Evolutionary conservation across 2,888 invertebrate species (phyloP), one percentile per base, ranked within the genome.

Genomic region (Caenorhabditis drosophilae): DNA sequence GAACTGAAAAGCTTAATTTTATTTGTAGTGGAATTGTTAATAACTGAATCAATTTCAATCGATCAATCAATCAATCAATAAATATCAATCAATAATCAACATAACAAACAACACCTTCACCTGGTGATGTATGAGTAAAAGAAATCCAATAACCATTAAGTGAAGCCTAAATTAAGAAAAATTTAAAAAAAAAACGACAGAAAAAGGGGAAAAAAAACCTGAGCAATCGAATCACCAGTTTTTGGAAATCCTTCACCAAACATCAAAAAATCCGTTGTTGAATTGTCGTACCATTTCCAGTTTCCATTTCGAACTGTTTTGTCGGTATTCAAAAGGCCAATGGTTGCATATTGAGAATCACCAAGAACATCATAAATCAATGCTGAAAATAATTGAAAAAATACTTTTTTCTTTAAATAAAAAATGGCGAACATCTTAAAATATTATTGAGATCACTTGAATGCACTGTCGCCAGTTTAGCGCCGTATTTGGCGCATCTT

Each of bases 141-240:
- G 54, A 51, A 7, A 61, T 55, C 61, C 61, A 61, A 47, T 54
- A 61, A 7, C 61, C 61, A 49, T 61, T 53, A 9, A 51, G 49
- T 1, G 61, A 61, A 41, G 55, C 55, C 54, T 59, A 42, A 31
- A 31, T n/a, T 36, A 16, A 38, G 16, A 40, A n/a, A 18, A 31
- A 31, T 9, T 12, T 31, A 9, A 31, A 31, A 9, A 31, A 31
- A 9, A 31, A 31, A 9, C 31, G 31, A 9, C 12, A 31, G 12
- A 31, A 31, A 31, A 31, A 6, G 0, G 26, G 12, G 12, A n/a
- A n/a, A n/a, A n/a, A n/a, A n/a, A 35, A 60, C 60, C 51, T 61
- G 61, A 38, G 55, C 61, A 31, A 61, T 55, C 16, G 47, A 55
- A 34, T 61, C 61, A 35, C 55, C 51, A 35, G 61, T 55, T 26